Conservation (phyloP, 2,113 vertebrate genomes). For the Turnix velox region DNA sequence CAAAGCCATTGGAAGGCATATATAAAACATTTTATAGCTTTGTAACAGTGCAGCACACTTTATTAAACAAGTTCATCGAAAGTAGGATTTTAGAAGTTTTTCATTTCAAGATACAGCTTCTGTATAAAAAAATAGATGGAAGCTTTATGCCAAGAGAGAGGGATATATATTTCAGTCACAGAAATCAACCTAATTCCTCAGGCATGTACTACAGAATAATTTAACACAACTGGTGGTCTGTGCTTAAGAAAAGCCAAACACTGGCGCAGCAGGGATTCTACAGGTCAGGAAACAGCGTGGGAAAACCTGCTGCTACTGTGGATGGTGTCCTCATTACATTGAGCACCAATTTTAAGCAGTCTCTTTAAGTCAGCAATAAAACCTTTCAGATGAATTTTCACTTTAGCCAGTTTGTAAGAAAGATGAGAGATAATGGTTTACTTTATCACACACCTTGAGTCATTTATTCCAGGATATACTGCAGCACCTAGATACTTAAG, state of each 20-base stretch:
- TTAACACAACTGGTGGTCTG: slow-evolving; percentile 6
- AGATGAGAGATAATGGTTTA: neutral
- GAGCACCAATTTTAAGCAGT: neutral
- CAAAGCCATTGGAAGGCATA: neutral
- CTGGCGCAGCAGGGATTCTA: slow-evolving; percentile 6
- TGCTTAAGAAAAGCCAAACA: slow-evolving; percentile 3
- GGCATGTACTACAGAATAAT: neutral
- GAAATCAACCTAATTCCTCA: neutral
- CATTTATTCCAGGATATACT: neutral
- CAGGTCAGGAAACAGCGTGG: slow-evolving; percentile 10
- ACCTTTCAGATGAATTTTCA: neutral
- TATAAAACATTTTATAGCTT: neutral
- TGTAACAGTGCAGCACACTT: neutral
- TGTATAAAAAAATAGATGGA: neutral
- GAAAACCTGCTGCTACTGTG: neutral
- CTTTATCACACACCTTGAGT: neutral
- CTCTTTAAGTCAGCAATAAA: neutral
- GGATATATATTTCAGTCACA: neutral
- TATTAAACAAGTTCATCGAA: neutral
- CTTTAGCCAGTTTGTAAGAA: neutral
- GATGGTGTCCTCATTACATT: neutral
- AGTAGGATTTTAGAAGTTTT: neutral
- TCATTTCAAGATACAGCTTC: neutral
- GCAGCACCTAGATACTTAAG: neutral
- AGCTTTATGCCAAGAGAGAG: neutral